These are phyloP conservation scores for Triplophysa rosa DNA, from an alignment of 2,113 vertebrate genomes.

Conservation along the genomic window DNA sequence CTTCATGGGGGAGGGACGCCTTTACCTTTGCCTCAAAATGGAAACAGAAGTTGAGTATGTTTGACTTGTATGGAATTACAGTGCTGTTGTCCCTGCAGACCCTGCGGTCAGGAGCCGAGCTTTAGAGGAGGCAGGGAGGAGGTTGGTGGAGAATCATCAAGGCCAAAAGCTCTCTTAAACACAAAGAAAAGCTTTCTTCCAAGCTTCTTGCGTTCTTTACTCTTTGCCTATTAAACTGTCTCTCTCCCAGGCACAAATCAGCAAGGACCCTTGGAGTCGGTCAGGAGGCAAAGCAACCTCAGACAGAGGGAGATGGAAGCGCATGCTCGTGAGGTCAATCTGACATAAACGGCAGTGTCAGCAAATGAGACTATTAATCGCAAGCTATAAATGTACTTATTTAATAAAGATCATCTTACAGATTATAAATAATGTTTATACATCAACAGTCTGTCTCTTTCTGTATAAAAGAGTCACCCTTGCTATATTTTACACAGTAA, in stretches of 20 bases:
- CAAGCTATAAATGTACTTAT: conserved; percentile 5
- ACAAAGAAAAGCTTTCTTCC: conserved; percentile 56
- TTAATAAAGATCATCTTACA: conserved; percentile 8
- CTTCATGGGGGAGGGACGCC: conserved; percentile 46
- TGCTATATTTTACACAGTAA: background rate
- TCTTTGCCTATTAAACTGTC: conserved; percentile 49
- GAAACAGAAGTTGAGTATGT: conserved; percentile 55
- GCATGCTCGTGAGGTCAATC: conserved; percentile 27
- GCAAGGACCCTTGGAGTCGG: conserved; percentile 16
- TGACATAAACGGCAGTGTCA: conserved; percentile 28
- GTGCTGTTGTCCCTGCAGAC: conserved; percentile 41
- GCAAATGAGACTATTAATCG: conserved; percentile 17
- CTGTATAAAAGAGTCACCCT: background rate
- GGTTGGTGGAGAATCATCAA: conserved; percentile 35
- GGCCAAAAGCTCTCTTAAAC: conserved; percentile 35
- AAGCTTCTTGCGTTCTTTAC: conserved; percentile 42
- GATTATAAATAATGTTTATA: background rate
- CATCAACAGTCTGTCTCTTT: conserved; percentile 11
- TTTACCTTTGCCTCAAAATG: conserved; percentile 50
- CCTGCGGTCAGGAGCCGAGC: conserved; percentile 32
- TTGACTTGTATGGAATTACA: conserved; percentile 57
- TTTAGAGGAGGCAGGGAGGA: conserved; percentile 18
- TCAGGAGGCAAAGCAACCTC: conserved; percentile 1
- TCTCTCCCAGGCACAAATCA: conserved; percentile 34
- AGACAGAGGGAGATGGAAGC: background rate